phyloP scores from a whole-genome alignment of 2,888 invertebrate genomes.

The Apeira syringaria region DNA sequence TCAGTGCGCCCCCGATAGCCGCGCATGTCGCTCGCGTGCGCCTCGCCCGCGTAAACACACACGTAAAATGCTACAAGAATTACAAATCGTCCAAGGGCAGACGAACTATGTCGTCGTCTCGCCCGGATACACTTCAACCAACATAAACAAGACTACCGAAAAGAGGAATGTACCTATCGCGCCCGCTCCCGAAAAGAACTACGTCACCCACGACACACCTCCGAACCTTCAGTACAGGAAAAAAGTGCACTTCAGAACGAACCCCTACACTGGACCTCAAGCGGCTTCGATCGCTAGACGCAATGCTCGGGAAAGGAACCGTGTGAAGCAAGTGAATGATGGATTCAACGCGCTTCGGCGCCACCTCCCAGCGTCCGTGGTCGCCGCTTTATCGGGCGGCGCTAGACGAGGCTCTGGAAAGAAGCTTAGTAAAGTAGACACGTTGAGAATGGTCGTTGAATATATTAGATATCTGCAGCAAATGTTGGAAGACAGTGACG shows the following conservation, averaged over 20 bases:
- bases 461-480: conserved; percentile 94
- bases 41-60: conserved; percentile 57
- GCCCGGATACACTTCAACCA: conserved; percentile 67
- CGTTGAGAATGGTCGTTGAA: conserved; percentile 94
- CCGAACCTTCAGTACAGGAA: conserved; percentile 87
- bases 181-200: conserved; percentile 83
- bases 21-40: conserved; percentile 63
- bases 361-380: conserved; percentile 92
- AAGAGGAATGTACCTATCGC: conserved; percentile 82
- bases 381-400: conserved; percentile 86
- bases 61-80: conserved; percentile 75
- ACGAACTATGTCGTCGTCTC: conserved; percentile 86
- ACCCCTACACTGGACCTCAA: conserved; percentile 86
- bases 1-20: conserved; percentile 65
- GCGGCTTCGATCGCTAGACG: conserved; percentile 94
- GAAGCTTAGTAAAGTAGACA: conserved; percentile 95
- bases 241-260: conserved; percentile 88
- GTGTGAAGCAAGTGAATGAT: conserved; percentile 97
- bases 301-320: conserved; percentile 96
- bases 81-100: conserved; percentile 81
- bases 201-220: conserved; percentile 76
- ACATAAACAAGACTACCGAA: conserved; percentile 76
- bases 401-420: conserved; percentile 91
- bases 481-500: conserved; percentile 89
- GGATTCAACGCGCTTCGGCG: conserved; percentile 95